Percentiles rank a stretch among this genome's conserved stretches.
Conservation (phyloP, 2,113 vertebrate species). For the Varanus komodoensis region DNA sequence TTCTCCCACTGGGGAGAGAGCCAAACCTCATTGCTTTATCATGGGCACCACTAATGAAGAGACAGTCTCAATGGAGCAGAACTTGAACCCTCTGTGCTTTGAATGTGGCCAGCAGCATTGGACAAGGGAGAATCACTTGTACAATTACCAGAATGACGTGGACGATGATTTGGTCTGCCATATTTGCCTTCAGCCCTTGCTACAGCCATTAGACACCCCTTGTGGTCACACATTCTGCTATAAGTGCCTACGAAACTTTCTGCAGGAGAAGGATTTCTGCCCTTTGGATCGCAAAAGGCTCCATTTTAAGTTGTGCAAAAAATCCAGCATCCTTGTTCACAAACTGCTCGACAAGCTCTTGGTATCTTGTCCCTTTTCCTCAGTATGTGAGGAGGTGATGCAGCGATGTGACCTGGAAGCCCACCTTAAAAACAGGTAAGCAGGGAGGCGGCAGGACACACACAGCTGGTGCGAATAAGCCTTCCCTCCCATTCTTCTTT, state of each 20-base stretch:
- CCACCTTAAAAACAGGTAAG: slow-evolving; percentile 97
- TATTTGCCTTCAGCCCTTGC: slow-evolving; percentile 97
- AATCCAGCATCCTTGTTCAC: slow-evolving; percentile 97
- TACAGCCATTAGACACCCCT: slow-evolving; percentile 95
- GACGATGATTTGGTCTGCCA: slow-evolving; percentile 98
- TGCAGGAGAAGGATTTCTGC: slow-evolving; percentile 97
- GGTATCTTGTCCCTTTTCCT: slow-evolving; percentile 91
- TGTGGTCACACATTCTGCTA: slow-evolving; percentile 99
- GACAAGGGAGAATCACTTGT: slow-evolving; percentile 94
- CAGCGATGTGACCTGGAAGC: slow-evolving; percentile 95
- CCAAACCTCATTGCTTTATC: slow-evolving; percentile 20
- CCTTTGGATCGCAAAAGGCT: slow-evolving; percentile 93
- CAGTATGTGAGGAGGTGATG: slow-evolving; percentile 91
- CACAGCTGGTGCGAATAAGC: neutral
- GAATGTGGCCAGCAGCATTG: slow-evolving; percentile 97
- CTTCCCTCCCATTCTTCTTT: neutral
- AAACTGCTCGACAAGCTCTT: slow-evolving; percentile 96
- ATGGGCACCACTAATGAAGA: slow-evolving; percentile 92
- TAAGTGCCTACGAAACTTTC: slow-evolving; percentile 96
- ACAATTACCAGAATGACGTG: slow-evolving; percentile 97
- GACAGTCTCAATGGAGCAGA: slow-evolving; percentile 82
- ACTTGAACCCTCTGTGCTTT: slow-evolving; percentile 90
- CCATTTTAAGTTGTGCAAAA: slow-evolving; percentile 93
- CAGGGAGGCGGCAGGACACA: accelerated
- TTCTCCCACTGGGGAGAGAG: slow-evolving; percentile 37